Evolutionary conservation across 2,888 invertebrate species (phyloP), one percentile per base, ranked within the genome.

Genomic region (Steinernema carpocapsae): DNA sequence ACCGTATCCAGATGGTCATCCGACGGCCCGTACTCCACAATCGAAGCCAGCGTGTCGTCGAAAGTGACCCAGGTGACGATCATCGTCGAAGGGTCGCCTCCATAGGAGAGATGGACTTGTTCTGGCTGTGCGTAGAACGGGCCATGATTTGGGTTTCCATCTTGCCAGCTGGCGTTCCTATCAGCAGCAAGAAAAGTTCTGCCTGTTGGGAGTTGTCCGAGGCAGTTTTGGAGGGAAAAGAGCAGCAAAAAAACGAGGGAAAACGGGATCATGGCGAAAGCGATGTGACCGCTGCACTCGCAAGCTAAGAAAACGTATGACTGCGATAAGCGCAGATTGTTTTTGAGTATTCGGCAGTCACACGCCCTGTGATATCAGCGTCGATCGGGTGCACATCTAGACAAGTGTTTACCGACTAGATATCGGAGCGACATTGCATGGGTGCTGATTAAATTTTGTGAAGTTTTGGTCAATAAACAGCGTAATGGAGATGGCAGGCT

Each of bases 21-120:
- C 12, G 79, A 77, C 0, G 73, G 76, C 64, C 85, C 85, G 75
- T 81, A 86, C 73, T 85, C 82, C 19, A 86, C 86, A 7, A 78
- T 48, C 0, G 84, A 83, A 14, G 78, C 77, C 0, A 77, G 56
- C 0, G 85, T 83, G 71, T 86, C 86, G 72, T 86, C 86, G 73
- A 81, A 86, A 0, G 86, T 84, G 72, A 84, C 24, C 86, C 86
- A 86, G 0, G 86, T 86, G 0, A 86, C 80, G 29, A 77, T 76
- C 75, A 81, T 79, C 3, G 56, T 71, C 17, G 77, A 73, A 0
- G 81, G 79, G 70, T 80, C 77, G 14, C 85, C 84, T 64, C 80
- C 84, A 76, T 85, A 86, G 22, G 83, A 77, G 29, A 86, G 72
- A 74, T 86, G 85, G 2, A 86, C 74, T 74, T 86, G 86, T 71